Base-by-base conservation (phyloP, 2,113 vertebrate genomes). In the Melanocharis versteri region DNA sequence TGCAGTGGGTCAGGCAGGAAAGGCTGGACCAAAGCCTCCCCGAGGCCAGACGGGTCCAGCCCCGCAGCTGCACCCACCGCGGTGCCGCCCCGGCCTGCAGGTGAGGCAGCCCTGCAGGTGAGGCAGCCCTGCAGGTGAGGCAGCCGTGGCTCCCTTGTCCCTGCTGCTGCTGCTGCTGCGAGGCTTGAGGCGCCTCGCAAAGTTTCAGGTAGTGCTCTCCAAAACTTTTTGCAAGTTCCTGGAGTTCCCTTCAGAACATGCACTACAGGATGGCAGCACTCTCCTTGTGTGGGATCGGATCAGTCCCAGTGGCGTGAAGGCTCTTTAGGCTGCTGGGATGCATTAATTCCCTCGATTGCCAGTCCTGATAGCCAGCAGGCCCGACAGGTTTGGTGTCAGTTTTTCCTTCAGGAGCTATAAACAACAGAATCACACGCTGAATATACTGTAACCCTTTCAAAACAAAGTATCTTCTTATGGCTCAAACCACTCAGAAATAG, bases 1-100 rank as follows among this genome's bases (percentile, higher is more conserved):
- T 9, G 16, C 1, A 13, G 8, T 2, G 13, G 27, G 31, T 24
- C 28, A 15, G 37, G 48, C 37, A 8, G 54, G 35, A 19, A 13
- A 9, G 15, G 5, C 24, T 53, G 2, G 11, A 27, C 13, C 2
- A 2, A 27, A 44, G 26, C 13, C 35, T 16, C 22, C 7, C 60
- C 0, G 1, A 22, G 51, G 58, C 33, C 37, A 24, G 2, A 2
- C 1, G 28, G 69, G 5, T 8, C 13, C 0, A 5, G 0, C 8
- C 33, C 56, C 6, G 5, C 23, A 13, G 35, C 31, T 37, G n/a
- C 9, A 16, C 6, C 20, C 68, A 33, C 11, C 1, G 1, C 4
- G 24, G 70, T 2, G 0, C 50, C 48, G 51, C 13, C 71, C n/a
- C 42, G 61, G 44, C 53, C 1, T n/a, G 1, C 45, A 20, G 54